phyloP scores from a whole-genome alignment of 2,797 vertebrate genomes.

The Myripristis jacobus region DNA sequence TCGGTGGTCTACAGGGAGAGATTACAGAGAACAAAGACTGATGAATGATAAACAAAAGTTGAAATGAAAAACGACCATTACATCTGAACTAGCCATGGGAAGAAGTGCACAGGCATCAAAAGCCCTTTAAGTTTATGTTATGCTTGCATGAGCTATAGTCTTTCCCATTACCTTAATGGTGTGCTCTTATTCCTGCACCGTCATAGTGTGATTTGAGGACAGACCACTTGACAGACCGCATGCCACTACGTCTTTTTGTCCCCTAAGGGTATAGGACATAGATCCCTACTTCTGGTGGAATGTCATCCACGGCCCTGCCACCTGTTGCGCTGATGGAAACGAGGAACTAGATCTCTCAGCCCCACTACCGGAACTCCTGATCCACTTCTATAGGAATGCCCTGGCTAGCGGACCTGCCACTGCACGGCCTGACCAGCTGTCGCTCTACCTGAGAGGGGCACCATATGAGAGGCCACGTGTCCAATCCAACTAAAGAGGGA shows the following conservation, averaged over 20 bases:
- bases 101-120: neutral
- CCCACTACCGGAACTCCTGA: constrained; percentile 71
- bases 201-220: constrained; percentile 60
- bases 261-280: constrained; percentile 40
- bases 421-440: constrained; percentile 74
- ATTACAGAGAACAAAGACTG: constrained; percentile 6
- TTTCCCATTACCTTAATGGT: constrained; percentile 9
- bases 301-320: constrained; percentile 74
- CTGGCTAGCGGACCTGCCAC: constrained; percentile 50
- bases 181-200: constrained; percentile 48
- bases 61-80: too few species aligned
- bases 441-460: constrained; percentile 76
- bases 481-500: constrained; percentile 73
- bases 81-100: neutral
- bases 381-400: constrained; percentile 82
- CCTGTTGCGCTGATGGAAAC: constrained; percentile 73
- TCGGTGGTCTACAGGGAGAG: constrained; percentile 82
- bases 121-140: neutral
- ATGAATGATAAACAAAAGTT: neutral
- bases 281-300: constrained; percentile 81
- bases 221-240: constrained; percentile 41
- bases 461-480: constrained; percentile 65
- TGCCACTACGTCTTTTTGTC: constrained; percentile 55
- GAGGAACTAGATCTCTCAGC: constrained; percentile 64
- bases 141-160: neutral